Conservation (phyloP, 92 coral and sea anemone genomes). For the Plumapathes pennacea region DNA sequence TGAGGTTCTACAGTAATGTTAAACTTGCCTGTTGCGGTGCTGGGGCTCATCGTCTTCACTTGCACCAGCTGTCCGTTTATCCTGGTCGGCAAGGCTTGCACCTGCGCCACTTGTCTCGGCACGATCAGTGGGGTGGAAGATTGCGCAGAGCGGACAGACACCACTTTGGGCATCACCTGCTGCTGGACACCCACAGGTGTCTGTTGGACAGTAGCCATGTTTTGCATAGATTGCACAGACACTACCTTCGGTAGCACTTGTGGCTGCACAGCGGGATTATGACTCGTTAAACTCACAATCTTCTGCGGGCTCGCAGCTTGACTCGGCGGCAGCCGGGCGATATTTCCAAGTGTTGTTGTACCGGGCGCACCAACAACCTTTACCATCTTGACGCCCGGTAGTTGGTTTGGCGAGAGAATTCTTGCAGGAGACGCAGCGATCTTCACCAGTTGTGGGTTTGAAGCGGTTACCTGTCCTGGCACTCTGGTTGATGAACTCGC, state of each 20-base stretch:
- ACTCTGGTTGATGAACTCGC: not conserved
- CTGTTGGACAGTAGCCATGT: not conserved
- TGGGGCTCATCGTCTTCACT: not conserved
- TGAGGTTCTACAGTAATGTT: too few species aligned
- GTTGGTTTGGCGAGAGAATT: slow-evolving; percentile 4
- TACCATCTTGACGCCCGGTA: slow-evolving; percentile 30
- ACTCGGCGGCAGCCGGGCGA: not conserved
- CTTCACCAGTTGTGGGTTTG: slow-evolving; percentile 6
- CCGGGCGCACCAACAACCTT: slow-evolving; percentile 3
- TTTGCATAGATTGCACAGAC: slow-evolving; percentile 53
- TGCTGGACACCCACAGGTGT: too few species aligned
- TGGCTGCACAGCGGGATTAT: too few species aligned
- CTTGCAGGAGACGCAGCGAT: not conserved
- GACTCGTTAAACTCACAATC: not conserved
- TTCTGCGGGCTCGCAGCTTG: not conserved
- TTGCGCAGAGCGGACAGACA: too few species aligned
- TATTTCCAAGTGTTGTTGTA: not conserved
- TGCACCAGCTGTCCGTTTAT: too few species aligned
- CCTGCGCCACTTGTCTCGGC: too few species aligned
- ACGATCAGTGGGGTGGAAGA: too few species aligned
- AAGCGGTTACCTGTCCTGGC: not conserved
- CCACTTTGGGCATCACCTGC: too few species aligned
- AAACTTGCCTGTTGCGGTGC: too few species aligned
- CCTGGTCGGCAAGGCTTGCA: too few species aligned
- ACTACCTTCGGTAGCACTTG: slow-evolving; percentile 43